phyloP scores from a whole-genome alignment of 2,113 vertebrate genomes.

The Microtus ochrogaster region DNA sequence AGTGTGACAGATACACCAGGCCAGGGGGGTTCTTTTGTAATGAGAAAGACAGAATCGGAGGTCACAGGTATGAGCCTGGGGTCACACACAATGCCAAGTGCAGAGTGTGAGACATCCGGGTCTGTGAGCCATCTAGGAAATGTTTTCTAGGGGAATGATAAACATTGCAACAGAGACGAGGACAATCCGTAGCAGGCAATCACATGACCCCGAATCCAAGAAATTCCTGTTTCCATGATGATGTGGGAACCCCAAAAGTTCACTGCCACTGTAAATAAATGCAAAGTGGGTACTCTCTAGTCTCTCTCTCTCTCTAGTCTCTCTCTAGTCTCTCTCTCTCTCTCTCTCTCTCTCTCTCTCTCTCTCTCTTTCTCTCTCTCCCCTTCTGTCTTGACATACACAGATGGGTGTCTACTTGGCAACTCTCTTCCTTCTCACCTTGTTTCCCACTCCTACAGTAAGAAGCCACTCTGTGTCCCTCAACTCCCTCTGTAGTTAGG shows the following conservation, averaged over 20 bases:
- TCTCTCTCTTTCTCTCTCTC: no score
- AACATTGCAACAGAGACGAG: background rate
- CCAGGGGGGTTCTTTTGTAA: background rate
- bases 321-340: background rate
- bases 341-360: background rate
- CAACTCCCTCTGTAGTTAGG: background rate
- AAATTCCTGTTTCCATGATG: background rate
- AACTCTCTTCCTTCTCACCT: background rate
- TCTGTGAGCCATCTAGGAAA: background rate
- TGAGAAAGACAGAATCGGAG: conserved; percentile 2
- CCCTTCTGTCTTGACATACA: background rate
- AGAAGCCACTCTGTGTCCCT: background rate
- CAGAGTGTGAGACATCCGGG: background rate
- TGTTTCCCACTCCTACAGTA: background rate
- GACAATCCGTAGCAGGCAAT: background rate
- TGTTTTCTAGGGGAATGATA: background rate
- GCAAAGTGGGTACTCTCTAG: background rate
- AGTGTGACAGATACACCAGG: background rate
- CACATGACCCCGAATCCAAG: background rate
- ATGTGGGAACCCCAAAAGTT: background rate
- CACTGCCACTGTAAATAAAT: background rate
- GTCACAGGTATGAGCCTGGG: background rate
- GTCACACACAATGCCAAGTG: background rate
- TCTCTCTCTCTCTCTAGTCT: background rate
- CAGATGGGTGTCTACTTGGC: background rate